Conservation (phyloP, 2,113 vertebrate species). For the Geococcyx californianus region DNA sequence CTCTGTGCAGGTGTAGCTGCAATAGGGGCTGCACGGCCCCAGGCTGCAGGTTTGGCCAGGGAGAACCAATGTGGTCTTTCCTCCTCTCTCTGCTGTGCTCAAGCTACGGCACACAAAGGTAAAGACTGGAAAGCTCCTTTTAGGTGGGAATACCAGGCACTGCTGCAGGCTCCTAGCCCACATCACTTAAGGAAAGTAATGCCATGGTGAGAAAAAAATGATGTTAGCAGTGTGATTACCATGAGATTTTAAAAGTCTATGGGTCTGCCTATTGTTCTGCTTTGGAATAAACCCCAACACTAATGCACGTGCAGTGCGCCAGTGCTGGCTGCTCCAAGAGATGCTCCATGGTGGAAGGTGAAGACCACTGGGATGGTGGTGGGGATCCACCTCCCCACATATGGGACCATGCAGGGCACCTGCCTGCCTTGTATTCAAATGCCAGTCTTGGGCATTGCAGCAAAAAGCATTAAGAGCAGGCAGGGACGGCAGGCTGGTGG, state of each 20-base stretch:
- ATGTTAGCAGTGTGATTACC: neutral
- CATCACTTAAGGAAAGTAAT: neutral
- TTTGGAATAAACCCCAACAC: neutral
- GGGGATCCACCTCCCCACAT: neutral
- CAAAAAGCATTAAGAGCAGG: neutral
- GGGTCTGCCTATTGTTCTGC: neutral
- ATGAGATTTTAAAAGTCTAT: neutral
- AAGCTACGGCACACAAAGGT: neutral
- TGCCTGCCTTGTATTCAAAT: neutral
- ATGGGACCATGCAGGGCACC: neutral
- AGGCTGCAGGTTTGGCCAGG: neutral
- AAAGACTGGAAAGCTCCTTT: neutral
- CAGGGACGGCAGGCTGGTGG: neutral
- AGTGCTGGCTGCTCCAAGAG: neutral
- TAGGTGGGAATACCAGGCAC: neutral
- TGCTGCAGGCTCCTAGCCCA: rapidly evolving
- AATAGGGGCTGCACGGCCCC: neutral
- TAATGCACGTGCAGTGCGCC: neutral
- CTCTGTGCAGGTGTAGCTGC: neutral
- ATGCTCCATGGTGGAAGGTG: neutral
- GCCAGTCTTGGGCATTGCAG: rapidly evolving
- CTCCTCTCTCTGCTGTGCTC: neutral
- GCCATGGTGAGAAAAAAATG: neutral
- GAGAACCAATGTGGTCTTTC: neutral
- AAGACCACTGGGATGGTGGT: rapidly evolving